A percentile compares a stretch with the other conserved stretches of the same genome.
phyloP scores from a whole-genome alignment of 2,888 invertebrate species.

The Cheilosia grossa region DNA sequence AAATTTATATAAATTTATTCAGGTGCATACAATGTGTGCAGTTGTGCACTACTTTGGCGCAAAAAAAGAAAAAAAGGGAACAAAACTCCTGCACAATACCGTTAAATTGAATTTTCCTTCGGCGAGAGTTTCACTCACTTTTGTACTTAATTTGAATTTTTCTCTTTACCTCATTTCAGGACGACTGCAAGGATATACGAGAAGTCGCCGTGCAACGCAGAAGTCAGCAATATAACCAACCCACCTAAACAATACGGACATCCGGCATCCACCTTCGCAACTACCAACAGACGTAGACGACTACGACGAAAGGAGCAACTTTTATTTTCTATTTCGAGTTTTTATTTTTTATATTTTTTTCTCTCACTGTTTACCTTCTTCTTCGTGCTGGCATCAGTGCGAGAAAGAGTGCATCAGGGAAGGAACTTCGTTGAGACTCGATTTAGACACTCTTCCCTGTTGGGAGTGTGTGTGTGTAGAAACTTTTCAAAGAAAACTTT shows the following conservation, averaged over 20 bases:
- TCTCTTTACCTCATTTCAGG: conserved; percentile 60
- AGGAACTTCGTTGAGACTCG: conserved; percentile 49
- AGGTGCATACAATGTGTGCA: conserved; percentile 49
- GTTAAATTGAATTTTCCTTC: conserved; percentile 71
- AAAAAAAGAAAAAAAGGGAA: conserved; percentile 13
- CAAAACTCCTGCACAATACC: conserved; percentile 55
- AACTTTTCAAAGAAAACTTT: conserved; percentile 42
- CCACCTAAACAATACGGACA: conserved; percentile 72
- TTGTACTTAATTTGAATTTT: conserved; percentile 70
- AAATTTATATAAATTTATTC: conserved; percentile 67
- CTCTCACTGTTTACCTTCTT: conserved; percentile 15
- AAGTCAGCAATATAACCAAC: conserved; percentile 59
- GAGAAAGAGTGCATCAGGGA: conserved; percentile 48
- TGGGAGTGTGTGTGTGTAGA: background rate
- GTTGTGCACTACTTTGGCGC: conserved; percentile 30
- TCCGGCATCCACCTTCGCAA: conserved; percentile 68
- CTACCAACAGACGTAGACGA: conserved; percentile 32
- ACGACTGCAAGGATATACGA: conserved; percentile 48
- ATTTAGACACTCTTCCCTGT: conserved; percentile 46
- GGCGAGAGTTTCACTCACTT: conserved; percentile 70
- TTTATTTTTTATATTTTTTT: conserved; percentile 4
- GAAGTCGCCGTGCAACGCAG: conserved; percentile 2
- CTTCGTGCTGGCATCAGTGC: conserved; percentile 18
- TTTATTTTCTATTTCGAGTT: conserved; percentile 7
- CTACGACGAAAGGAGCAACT: background rate